Evolutionary conservation across 1,140 invertebrate genomes (phyloP), one percentile per base, ranked within the genome.

Genomic region (Parapsyche elsis): DNA sequence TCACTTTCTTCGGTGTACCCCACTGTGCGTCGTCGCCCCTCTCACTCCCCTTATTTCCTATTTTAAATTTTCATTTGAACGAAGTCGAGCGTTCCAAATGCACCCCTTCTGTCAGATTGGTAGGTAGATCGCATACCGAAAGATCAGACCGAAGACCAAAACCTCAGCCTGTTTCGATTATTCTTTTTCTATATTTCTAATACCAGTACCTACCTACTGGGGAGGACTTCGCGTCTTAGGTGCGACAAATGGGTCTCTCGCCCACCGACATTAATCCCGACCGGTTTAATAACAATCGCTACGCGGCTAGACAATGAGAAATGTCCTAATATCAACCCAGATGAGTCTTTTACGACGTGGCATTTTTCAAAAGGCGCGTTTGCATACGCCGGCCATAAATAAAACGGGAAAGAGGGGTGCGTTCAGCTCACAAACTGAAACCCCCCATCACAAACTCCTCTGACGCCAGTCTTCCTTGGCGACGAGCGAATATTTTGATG

Each of bases 301-400:
- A 45, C 76, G 73, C 76, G 70, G 78, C 73, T 73, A 80, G 81
- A 82, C 81, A 82, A 80, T 61, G 81, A 82, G 74, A 80, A 80
- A 82, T 82, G 57, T 74, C 79, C 81, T 82, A 82, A 82, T 82
- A 82, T 82, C 81, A 82, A 82, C 81, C 64, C 74, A 82, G 78
- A 82, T 82, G 81, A 80, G 81, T 80, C 79, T 82, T 82, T 82
- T 82, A 82, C 81, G 81, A 80, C 78, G 75, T 46, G 16, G 64
- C 81, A 82, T 82, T 82, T 82, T 82, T 82, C 79, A 82, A 77
- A 78, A 73, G 78, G 78, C 81, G 78, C 70, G 79, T 82, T 82
- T 82, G 81, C 81, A 82, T 82, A 82, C 81, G 78, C 44, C 71
- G 57, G 64, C 79, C 78, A 82, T 82, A 82, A 82, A 82, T 82